Conservation (phyloP, 2,113 vertebrate genomes). For the Misgurnus anguillicaudatus region DNA sequence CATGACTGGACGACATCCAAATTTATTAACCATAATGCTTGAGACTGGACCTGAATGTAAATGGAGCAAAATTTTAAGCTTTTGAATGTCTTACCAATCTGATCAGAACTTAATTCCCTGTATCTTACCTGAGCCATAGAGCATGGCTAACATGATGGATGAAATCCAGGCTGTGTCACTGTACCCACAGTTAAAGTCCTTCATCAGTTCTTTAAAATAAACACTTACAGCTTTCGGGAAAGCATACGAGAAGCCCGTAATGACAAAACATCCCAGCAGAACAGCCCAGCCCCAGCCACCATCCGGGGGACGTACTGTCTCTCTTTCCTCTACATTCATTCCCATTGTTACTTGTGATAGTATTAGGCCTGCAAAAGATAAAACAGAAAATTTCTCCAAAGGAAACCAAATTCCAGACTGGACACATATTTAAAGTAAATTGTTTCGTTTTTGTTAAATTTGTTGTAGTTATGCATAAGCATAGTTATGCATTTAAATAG, state of each 20-base stretch:
- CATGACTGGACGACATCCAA: constrained; percentile 83
- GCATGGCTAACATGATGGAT: constrained; percentile 93
- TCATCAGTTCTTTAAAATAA: constrained; percentile 93
- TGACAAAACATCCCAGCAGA: constrained; percentile 87
- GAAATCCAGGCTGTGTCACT: constrained; percentile 95
- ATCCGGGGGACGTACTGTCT: constrained; percentile 76
- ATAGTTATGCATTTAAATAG: too few relatives aligned
- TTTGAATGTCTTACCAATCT: not conserved
- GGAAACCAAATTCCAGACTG: too few relatives aligned
- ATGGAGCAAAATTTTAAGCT: not conserved
- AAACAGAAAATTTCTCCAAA: not conserved
- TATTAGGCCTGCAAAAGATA: constrained; percentile 24
- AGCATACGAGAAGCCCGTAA: constrained; percentile 96
- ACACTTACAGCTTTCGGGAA: constrained; percentile 95
- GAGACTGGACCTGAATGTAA: constrained; percentile 75
- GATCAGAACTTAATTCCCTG: not conserved
- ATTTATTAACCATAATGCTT: constrained; percentile 80
- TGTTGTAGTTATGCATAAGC: too few relatives aligned
- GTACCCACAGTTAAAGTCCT: constrained; percentile 87
- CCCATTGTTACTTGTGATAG: constrained; percentile 26
- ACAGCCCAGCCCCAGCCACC: constrained; percentile 96
- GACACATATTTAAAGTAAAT: too few relatives aligned
- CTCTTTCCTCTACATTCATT: constrained; percentile 63
- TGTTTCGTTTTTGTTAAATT: too few relatives aligned
- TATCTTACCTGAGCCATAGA: constrained; percentile 88